phyloP scores from a whole-genome alignment of 1,140 invertebrate species.

The Aplysia californica region DNA sequence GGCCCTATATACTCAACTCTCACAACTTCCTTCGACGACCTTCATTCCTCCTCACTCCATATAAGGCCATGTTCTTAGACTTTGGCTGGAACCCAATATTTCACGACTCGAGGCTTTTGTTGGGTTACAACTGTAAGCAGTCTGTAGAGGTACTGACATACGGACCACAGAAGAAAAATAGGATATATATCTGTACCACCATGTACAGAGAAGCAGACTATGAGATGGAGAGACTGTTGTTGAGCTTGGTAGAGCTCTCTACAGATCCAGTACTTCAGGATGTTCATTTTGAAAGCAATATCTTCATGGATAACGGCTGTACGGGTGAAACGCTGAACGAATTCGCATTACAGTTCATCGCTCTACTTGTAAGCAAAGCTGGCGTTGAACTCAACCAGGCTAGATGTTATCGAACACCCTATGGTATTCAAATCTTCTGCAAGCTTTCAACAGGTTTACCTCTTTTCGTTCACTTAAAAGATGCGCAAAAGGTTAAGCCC shows the following conservation, averaged over 20 bases:
- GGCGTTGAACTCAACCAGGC: constrained; percentile 30
- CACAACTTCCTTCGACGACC: constrained; percentile 28
- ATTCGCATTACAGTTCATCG: constrained; percentile 54
- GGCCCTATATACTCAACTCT: constrained; percentile 31
- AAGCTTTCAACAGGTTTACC: constrained; percentile 41
- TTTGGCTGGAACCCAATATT: constrained; percentile 42
- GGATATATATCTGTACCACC: constrained; percentile 55
- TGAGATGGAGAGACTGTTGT: constrained; percentile 50
- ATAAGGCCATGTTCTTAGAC: constrained; percentile 33
- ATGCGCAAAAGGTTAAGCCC: constrained; percentile 48
- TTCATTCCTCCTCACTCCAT: constrained; percentile 33
- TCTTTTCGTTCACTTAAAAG: constrained; percentile 53
- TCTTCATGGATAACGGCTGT: constrained; percentile 59
- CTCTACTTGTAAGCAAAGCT: constrained; percentile 41
- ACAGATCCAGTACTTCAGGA: constrained; percentile 29
- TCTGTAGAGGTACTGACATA: background rate
- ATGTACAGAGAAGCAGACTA: constrained; percentile 57
- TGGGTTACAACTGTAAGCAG: constrained; percentile 25
- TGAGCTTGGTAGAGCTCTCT: constrained; percentile 41
- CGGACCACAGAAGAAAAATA: constrained; percentile 6
- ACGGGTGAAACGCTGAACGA: constrained; percentile 40
- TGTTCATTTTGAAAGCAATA: constrained; percentile 50
- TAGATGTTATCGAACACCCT: constrained; percentile 44
- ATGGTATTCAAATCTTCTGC: constrained; percentile 50
- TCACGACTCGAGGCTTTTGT: constrained; percentile 34